phyloP scores from a whole-genome alignment of 2,888 invertebrate species.

The Coelinius sp. region DNA sequence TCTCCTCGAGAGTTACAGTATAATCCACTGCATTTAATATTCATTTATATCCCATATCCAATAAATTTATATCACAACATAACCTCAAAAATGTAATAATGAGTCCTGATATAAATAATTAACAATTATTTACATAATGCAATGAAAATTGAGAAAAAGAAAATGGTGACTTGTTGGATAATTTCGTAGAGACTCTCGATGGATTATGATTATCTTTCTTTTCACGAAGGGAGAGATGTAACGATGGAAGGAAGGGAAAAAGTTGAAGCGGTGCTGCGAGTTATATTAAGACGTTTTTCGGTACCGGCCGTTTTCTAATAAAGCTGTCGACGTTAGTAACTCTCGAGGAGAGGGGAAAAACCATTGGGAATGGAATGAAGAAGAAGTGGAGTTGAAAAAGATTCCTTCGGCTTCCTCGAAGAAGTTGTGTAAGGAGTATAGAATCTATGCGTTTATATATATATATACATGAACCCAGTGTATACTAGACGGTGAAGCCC shows the following conservation, averaged over 20 bases:
- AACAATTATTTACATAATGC: no score
- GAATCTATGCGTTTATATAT: conserved; percentile 10
- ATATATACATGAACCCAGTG: conserved; percentile 4
- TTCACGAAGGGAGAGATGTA: background rate
- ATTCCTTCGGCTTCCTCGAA: conserved; percentile 52
- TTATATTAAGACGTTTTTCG: conserved; percentile 62
- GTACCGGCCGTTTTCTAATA: conserved; percentile 67
- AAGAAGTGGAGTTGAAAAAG: conserved; percentile 65
- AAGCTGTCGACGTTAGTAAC: conserved; percentile 53
- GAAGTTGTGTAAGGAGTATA: conserved; percentile 22
- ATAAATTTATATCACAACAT: no score
- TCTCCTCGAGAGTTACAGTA: no score
- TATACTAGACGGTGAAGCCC: background rate
- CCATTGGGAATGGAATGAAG: conserved; percentile 37
- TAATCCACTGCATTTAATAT: no score
- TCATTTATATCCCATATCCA: no score
- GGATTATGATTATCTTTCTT: background rate
- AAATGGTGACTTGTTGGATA: background rate
- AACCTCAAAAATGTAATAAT: no score
- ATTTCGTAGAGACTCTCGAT: background rate
- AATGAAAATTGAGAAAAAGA: no score
- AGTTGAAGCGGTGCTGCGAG: conserved; percentile 40
- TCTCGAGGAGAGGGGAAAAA: conserved; percentile 36
- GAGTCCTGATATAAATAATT: no score
- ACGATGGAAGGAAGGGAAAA: conserved; percentile 15